These are phyloP conservation scores for Lymantria dispar DNA, from an alignment of 2,888 invertebrate genomes.

Conservation along the genomic window DNA sequence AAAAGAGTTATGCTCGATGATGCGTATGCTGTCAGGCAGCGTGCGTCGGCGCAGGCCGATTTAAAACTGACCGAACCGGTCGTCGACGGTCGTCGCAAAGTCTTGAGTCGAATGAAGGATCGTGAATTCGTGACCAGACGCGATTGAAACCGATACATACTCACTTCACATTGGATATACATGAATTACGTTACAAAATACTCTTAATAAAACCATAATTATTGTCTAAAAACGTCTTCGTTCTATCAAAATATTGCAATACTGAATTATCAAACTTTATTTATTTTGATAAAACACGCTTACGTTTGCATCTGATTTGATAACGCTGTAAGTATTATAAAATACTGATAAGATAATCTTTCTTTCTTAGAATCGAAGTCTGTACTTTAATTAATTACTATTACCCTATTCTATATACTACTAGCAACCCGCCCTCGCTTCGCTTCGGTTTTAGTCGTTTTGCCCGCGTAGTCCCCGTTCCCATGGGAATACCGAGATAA, in stretches of 20 bases:
- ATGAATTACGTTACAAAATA: slow-evolving; percentile 20
- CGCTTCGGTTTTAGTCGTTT: too few relatives aligned
- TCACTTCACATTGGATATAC: slow-evolving; percentile 27
- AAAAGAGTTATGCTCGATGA: slow-evolving; percentile 49
- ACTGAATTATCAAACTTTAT: not conserved
- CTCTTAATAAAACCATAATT: slow-evolving; percentile 1
- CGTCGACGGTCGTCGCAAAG: slow-evolving; percentile 59
- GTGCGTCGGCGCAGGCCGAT: slow-evolving; percentile 57
- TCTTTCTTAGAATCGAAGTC: slow-evolving; percentile 4
- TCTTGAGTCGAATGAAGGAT: slow-evolving; percentile 33
- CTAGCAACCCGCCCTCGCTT: too few relatives aligned
- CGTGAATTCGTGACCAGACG: slow-evolving; percentile 49
- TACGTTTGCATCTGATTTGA: not conserved
- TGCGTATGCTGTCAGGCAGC: slow-evolving; percentile 44
- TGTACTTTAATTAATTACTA: slow-evolving; percentile 12
- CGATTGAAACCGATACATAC: slow-evolving; percentile 39
- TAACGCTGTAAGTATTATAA: not conserved
- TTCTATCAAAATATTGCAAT: not conserved
- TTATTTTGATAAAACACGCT: not conserved
- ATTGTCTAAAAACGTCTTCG: not conserved
- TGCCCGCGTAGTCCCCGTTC: too few relatives aligned
- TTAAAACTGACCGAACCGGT: slow-evolving; percentile 76
- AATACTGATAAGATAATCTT: slow-evolving; percentile 12
- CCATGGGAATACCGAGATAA: too few relatives aligned
- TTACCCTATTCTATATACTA: too few relatives aligned